Evolutionary conservation across 2,888 invertebrate genomes (phyloP).

Genomic region (Ligdia adustata): DNA sequence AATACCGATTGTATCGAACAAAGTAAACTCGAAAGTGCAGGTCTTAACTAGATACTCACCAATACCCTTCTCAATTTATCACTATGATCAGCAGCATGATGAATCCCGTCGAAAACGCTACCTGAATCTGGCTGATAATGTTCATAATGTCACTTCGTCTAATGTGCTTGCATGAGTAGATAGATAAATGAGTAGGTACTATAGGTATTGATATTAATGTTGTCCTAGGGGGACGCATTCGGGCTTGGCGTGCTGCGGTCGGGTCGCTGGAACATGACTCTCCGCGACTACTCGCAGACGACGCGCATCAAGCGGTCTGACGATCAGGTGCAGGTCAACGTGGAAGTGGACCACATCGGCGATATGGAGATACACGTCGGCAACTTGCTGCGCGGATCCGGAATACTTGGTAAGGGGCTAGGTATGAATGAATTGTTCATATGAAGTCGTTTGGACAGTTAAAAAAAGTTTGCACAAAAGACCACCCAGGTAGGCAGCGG

Average conservation of each 20-base stretch:
- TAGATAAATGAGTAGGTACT: neutral
- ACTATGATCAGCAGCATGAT: no score
- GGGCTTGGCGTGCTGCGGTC: conserved; percentile 85
- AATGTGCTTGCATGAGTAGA: no score
- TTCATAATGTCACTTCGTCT: no score
- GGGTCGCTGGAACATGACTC: conserved; percentile 90
- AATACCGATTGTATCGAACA: no score
- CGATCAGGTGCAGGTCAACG: conserved; percentile 81
- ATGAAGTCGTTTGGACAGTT: neutral
- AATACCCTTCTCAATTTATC: no score
- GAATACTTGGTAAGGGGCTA: conserved; percentile 82
- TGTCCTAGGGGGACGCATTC: conserved; percentile 80
- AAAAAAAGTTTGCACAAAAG: no score
- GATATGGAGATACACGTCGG: conserved; percentile 91
- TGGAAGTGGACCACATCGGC: conserved; percentile 89
- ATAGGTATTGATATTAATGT: neutral
- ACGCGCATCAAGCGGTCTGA: conserved; percentile 85
- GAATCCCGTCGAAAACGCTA: no score
- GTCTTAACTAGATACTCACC: no score
- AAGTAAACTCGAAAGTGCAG: no score
- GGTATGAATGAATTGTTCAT: neutral
- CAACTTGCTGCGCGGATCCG: conserved; percentile 87
- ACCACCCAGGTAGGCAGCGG: no score
- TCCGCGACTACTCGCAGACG: conserved; percentile 88
- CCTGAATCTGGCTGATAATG: no score